Evolutionary conservation across 1,140 invertebrate genomes (phyloP).

Genomic region (Drosophila willistoni): DNA sequence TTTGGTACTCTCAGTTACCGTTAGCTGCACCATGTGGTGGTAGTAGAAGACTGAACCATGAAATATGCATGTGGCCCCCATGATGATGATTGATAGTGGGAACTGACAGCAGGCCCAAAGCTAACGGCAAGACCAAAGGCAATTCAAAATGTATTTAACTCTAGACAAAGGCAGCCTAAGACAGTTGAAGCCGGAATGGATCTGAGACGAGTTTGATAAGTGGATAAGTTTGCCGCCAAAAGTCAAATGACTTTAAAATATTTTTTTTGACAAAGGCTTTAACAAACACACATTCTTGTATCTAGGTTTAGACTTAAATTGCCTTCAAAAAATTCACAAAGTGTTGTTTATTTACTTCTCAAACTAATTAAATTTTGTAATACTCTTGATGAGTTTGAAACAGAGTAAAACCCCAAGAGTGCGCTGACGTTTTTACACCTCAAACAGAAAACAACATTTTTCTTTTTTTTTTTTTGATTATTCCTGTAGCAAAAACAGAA

Average conservation of each 20-base stretch:
- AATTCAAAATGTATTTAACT: slow-evolving; percentile 9
- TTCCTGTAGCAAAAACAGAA: slow-evolving; percentile 19
- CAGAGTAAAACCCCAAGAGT: too few relatives aligned
- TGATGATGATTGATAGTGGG: slow-evolving; percentile 56
- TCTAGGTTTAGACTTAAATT: too few relatives aligned
- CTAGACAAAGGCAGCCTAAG: neutral
- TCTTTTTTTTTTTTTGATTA: neutral
- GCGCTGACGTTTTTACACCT: neutral
- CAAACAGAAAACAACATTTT: neutral
- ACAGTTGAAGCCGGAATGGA: slow-evolving; percentile 16
- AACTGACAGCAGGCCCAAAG: slow-evolving; percentile 41
- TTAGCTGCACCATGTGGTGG: neutral
- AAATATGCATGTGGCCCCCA: slow-evolving; percentile 50
- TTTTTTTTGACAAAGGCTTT: slow-evolving; percentile 9
- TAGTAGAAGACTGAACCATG: slow-evolving; percentile 26
- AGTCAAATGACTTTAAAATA: too few relatives aligned
- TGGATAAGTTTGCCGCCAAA: neutral
- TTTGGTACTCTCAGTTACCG: neutral
- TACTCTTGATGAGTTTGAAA: neutral
- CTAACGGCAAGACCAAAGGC: neutral
- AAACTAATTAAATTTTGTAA: neutral
- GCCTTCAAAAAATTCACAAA: too few relatives aligned
- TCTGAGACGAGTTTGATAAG: slow-evolving; percentile 46
- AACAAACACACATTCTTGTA: too few relatives aligned
- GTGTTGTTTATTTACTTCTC: neutral